These are phyloP conservation scores for Acrossocheilus wenchowensis DNA, from an alignment of 2,797 vertebrate genomes.

Conservation along the genomic window DNA sequence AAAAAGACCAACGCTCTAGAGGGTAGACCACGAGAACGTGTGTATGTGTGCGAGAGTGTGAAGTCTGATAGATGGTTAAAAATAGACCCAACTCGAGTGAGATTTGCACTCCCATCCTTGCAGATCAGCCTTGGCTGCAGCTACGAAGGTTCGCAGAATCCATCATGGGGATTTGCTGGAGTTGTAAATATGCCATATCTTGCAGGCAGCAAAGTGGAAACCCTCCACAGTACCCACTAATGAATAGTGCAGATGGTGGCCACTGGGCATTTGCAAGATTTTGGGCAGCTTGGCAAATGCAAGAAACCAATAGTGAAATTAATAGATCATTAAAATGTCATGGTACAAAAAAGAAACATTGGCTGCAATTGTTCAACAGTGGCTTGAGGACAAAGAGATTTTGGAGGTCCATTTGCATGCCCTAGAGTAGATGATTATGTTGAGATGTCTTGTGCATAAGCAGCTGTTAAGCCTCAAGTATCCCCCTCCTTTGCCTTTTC, in stretches of 20 bases:
- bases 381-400: background rate
- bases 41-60: constrained; percentile 37
- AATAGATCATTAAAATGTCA: constrained; percentile 3
- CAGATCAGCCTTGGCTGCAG: constrained; percentile 62
- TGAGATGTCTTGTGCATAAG: background rate
- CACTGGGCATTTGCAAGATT: constrained; percentile 25
- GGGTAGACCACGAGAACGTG: constrained; percentile 38
- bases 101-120: constrained; percentile 73
- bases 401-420: background rate
- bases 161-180: constrained; percentile 40
- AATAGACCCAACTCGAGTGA: constrained; percentile 69
- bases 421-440: background rate
- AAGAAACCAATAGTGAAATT: background rate
- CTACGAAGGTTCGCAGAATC: constrained; percentile 50
- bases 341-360: background rate
- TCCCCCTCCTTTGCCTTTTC: background rate
- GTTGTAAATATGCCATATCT: constrained; percentile 59
- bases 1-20: constrained; percentile 33
- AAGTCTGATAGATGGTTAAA: constrained; percentile 72
- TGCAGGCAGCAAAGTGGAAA: constrained; percentile 48
- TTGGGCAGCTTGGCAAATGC: constrained; percentile 1
- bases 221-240: constrained; percentile 42
- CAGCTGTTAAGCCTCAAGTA: constrained; percentile 20
- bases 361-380: background rate
- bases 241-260: constrained; percentile 39